A percentile compares a stretch with the other conserved stretches of the same genome.
These are phyloP conservation scores for Sinodicranocentrus sp. DNA, from an alignment of 2,888 invertebrate species.

Conservation along the genomic window DNA sequence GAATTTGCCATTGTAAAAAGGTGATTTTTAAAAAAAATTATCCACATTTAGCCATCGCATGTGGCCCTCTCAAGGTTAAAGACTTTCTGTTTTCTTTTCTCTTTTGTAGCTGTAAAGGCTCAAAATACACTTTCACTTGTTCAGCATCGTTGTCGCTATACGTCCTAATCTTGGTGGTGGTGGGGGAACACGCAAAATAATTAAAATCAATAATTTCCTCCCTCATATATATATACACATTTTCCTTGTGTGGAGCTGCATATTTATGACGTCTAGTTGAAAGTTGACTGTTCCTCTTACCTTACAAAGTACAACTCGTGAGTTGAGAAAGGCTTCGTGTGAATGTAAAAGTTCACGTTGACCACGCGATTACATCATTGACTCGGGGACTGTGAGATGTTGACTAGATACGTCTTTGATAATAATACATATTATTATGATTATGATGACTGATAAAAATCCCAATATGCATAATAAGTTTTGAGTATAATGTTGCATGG, in stretches of 20 bases:
- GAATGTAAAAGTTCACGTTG: conserved; percentile 30
- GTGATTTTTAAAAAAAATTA: too few relatives aligned
- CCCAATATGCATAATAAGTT: conserved; percentile 31
- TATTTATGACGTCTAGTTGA: neutral
- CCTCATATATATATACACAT: neutral
- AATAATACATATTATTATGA: conserved; percentile 49
- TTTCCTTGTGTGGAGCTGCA: neutral
- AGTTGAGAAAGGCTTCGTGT: too few relatives aligned
- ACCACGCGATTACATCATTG: conserved; percentile 52
- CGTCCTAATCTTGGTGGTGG: neutral
- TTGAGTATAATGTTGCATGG: neutral
- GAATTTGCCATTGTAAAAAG: too few relatives aligned
- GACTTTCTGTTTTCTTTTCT: neutral
- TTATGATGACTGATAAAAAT: conserved; percentile 31
- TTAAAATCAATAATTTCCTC: conserved; percentile 54
- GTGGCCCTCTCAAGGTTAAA: conserved; percentile 8
- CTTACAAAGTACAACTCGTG: neutral
- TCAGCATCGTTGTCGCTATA: neutral
- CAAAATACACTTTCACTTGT: conserved; percentile 20
- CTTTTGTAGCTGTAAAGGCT: neutral
- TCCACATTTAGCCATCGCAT: too few relatives aligned
- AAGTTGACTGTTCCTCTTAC: neutral
- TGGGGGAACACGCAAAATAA: conserved; percentile 43
- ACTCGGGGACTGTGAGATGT: conserved; percentile 19
- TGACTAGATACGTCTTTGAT: conserved; percentile 48